A percentile compares a stretch with the other conserved stretches of the same genome.
Conservation (phyloP, 1,140 invertebrate genomes). For the Sinella curviseta region DNA sequence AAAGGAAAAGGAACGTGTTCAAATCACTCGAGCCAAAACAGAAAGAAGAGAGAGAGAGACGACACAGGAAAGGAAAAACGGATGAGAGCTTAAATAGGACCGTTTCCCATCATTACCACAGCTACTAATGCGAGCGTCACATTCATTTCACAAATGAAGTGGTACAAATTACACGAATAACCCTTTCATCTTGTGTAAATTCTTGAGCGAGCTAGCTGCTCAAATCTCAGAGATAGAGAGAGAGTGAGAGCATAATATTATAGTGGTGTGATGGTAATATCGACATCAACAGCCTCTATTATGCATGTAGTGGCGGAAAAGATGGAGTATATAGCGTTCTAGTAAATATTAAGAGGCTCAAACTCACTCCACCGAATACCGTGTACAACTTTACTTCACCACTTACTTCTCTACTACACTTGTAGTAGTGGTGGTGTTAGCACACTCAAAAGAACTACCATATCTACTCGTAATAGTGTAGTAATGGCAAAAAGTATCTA, state of each 20-base stretch:
- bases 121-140: constrained; percentile 25
- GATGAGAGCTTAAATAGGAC: constrained; percentile 23
- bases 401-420: constrained; percentile 3
- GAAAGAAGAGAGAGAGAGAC: background rate
- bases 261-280: background rate
- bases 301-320: background rate
- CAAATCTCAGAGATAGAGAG: constrained; percentile 16
- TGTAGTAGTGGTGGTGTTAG: constrained; percentile 18
- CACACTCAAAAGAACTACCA: constrained; percentile 22
- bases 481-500: constrained; percentile 19
- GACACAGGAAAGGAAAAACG: constrained; percentile 18
- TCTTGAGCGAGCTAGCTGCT: constrained; percentile 11
- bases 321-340: background rate
- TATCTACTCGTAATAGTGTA: constrained; percentile 20
- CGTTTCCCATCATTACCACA: constrained; percentile 25
- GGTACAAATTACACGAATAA: constrained; percentile 27
- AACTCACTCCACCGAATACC: background rate
- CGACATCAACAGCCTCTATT: background rate
- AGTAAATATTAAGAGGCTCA: constrained; percentile 17
- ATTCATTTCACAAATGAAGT: constrained; percentile 27
- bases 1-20: constrained; percentile 11
- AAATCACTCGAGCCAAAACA: constrained; percentile 12
- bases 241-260: background rate
- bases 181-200: constrained; percentile 24
- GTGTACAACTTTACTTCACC: background rate